These are phyloP conservation scores for Anastrepha ludens DNA, from an alignment of 1,140 invertebrate genomes.

Conservation along the genomic window DNA sequence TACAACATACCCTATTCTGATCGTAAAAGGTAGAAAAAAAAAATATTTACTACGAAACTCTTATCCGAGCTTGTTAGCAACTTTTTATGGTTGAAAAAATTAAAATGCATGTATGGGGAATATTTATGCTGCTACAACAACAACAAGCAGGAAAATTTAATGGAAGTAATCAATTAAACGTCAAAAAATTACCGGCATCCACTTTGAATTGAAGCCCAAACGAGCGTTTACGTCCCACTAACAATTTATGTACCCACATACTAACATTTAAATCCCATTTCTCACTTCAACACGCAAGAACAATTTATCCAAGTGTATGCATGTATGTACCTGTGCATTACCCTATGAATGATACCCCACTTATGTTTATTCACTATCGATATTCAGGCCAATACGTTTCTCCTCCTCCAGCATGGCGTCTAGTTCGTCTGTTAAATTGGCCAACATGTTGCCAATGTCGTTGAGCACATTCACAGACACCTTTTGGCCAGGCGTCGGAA, in stretches of 20 bases:
- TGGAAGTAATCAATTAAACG: no score
- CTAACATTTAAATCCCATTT: conserved; percentile 17
- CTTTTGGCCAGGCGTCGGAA: conserved; percentile 61
- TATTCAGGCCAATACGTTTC: conserved; percentile 84
- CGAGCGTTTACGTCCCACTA: background rate
- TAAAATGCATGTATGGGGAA: no score
- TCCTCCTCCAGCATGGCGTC: conserved; percentile 96
- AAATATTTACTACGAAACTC: no score
- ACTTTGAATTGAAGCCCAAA: background rate
- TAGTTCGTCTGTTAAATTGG: conserved; percentile 93
- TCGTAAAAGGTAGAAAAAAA: no score
- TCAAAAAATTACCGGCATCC: background rate
- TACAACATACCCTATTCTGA: no score
- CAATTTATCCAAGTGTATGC: background rate
- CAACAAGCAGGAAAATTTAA: no score
- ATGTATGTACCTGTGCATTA: background rate
- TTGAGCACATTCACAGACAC: conserved; percentile 93
- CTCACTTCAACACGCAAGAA: background rate
- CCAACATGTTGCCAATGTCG: conserved; percentile 97
- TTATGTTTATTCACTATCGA: conserved; percentile 74
- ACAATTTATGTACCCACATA: conserved; percentile 4
- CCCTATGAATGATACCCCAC: background rate
- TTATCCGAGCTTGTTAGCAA: no score
- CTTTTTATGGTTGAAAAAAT: no score
- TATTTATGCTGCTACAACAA: no score